Evolutionary conservation across 2,888 invertebrate genomes (phyloP).

Genomic region (Sinhomidia bicolor): DNA sequence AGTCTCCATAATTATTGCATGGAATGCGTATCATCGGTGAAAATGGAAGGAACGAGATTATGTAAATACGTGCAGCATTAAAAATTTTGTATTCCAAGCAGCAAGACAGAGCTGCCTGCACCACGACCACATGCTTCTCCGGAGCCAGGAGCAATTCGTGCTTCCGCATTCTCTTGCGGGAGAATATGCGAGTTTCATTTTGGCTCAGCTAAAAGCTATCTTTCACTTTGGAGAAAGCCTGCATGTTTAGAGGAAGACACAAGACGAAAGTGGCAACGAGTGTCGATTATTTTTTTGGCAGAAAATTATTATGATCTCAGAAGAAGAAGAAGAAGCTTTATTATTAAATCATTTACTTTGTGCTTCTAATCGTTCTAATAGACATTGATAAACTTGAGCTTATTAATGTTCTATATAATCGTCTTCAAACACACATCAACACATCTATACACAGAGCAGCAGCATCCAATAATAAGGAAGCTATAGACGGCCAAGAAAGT

Average conservation of each 20-base stretch:
- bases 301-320: not conserved
- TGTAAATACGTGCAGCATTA: not conserved
- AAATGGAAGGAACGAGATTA: not conserved
- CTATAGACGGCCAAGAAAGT: too few relatives aligned
- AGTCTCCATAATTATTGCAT: not conserved
- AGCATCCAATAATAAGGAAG: too few relatives aligned
- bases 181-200: not conserved
- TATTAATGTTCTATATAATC: too few relatives aligned
- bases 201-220: not conserved
- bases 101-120: too few relatives aligned
- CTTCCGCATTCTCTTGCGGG: constrained; percentile 28
- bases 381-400: too few relatives aligned
- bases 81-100: not conserved
- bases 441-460: too few relatives aligned
- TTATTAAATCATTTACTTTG: not conserved
- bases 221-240: not conserved
- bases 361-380: too few relatives aligned
- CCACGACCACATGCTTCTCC: not conserved
- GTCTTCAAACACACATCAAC: too few relatives aligned
- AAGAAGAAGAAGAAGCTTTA: not conserved
- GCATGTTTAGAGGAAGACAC: too few relatives aligned
- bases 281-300: not conserved
- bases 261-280: not conserved
- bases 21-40: not conserved
- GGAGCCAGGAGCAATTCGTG: constrained; percentile 6